Percentiles rank a stretch among this genome's conserved stretches.
Evolutionary conservation across 1,140 invertebrate genomes (phyloP).

Genomic region (Lycorma delicatula): DNA sequence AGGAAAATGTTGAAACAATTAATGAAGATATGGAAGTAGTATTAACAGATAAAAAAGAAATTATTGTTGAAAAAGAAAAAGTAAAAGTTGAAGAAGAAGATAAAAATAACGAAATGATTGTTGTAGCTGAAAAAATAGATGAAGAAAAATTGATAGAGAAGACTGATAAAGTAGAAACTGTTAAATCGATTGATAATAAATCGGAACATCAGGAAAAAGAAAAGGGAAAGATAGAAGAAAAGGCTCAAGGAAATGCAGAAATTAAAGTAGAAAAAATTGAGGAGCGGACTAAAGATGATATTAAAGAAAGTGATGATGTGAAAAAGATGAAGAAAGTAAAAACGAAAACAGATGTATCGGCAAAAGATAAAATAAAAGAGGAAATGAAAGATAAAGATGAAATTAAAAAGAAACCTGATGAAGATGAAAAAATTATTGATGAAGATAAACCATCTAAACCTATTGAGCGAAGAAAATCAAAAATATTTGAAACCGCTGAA

Average conservation of each 20-base stretch:
- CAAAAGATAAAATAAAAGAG: slow-evolving; percentile 1
- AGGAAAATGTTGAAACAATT: no score
- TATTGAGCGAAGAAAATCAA: slow-evolving; percentile 48
- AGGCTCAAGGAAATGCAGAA: slow-evolving; percentile 24
- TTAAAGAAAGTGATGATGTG: slow-evolving; percentile 34
- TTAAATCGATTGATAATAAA: slow-evolving; percentile 32
- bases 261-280: slow-evolving; percentile 24
- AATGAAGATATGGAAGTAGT: no score
- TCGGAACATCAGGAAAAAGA: slow-evolving; percentile 21
- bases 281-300: slow-evolving; percentile 22
- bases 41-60: no score
- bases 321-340: slow-evolving; percentile 9
- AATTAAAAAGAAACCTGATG: slow-evolving; percentile 34
- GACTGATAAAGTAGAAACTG: slow-evolving; percentile 31
- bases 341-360: not conserved
- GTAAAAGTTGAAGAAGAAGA: no score
- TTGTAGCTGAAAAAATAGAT: not conserved
- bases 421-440: slow-evolving; percentile 32
- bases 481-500: slow-evolving; percentile 60
- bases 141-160: slow-evolving; percentile 4
- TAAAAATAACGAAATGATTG: not conserved
- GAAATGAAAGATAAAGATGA: slow-evolving; percentile 16
- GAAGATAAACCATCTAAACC: slow-evolving; percentile 35
- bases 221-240: slow-evolving; percentile 28
- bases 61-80: no score